Evolutionary conservation across 2,113 vertebrate genomes (phyloP), one percentile per base, ranked within the genome.

Genomic region (Eptatretus burgeri): DNA sequence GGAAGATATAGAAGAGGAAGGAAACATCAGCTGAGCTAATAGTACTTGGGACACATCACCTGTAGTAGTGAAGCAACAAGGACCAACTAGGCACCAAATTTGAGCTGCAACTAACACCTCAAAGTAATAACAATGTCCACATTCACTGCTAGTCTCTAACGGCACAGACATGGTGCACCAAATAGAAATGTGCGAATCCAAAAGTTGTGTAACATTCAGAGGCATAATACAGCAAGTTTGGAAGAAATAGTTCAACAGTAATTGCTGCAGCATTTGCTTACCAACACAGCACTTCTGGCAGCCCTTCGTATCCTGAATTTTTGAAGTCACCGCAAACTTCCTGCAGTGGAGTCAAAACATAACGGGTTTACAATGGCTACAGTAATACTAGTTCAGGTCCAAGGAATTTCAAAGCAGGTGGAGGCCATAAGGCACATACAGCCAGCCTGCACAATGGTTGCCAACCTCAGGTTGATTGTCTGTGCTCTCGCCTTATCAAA

Each of bases 241-340:
- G 2, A n/a, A 17, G 49, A 65, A 53, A 16, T 19, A 50, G 51
- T 14, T n/a, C 18, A 14, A 63, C 10, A 51, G 14, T 10, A 62
- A 2, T 2, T 41, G 3, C 27, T 41, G 27, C 27, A 41, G 27
- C 3, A 9, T 51, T 60, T 5, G 75, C 84, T 82, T 69, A 98
- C 91, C 89, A 68, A 96, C 94, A 70, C 91, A 98, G 75, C 91
- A 98, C 75, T 89, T 95, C 75, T 98, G 91, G 71, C 91, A 98
- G 68, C 91, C 84, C 77, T 98, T 98, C 68, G 91, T 96, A 71
- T 98, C 91, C 1, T 87, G 89, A 73, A 98, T 94, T 75, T 98
- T 96, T 60, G 85, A 84, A 1, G 89, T 93, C 75, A 98, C 74
- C 71, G 89, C 82, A 65, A 96, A 98, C 65, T 88, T 91, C 77